These are phyloP conservation scores for Miichthys miiuy DNA, from an alignment of 2,797 vertebrate species.

Conservation along the genomic window DNA sequence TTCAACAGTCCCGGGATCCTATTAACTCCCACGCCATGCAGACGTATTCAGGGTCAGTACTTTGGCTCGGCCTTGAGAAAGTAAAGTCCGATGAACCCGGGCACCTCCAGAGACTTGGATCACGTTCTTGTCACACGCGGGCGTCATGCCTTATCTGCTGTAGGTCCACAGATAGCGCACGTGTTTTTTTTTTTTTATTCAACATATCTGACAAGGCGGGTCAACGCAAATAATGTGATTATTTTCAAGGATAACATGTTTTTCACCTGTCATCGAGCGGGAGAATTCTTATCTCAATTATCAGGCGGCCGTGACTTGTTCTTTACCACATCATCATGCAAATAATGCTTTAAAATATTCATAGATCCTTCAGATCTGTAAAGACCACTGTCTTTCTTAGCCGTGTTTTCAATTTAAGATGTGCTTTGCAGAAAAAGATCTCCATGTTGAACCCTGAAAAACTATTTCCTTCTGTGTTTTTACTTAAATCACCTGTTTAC, in stretches of 20 bases:
- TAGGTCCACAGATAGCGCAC: not conserved
- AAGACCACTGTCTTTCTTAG: not conserved
- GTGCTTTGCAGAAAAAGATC: not conserved
- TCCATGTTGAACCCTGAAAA: not conserved
- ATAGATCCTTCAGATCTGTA: not conserved
- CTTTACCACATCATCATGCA: not conserved
- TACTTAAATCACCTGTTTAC: not conserved
- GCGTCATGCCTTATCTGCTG: conserved; percentile 9
- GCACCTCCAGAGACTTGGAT: not conserved
- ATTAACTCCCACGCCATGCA: conserved; percentile 46
- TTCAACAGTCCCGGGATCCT: conserved; percentile 31
- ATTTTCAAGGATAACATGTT: conserved; percentile 7
- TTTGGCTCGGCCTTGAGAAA: conserved; percentile 45
- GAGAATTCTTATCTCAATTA: not conserved
- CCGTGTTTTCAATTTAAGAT: not conserved
- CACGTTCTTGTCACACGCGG: not conserved
- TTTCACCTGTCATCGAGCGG: not conserved
- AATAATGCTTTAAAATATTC: not conserved
- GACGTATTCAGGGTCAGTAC: conserved; percentile 61
- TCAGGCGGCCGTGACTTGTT: not conserved
- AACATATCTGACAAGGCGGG: not conserved
- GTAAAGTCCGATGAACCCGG: conserved; percentile 38
- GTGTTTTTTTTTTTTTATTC: conserved; percentile 1
- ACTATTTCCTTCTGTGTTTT: not conserved
- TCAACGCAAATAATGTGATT: not conserved